Percentiles rank a stretch among this genome's conserved stretches.
Evolutionary conservation across 2,113 vertebrate species (phyloP).

Genomic region (Lucifuga dentata): DNA sequence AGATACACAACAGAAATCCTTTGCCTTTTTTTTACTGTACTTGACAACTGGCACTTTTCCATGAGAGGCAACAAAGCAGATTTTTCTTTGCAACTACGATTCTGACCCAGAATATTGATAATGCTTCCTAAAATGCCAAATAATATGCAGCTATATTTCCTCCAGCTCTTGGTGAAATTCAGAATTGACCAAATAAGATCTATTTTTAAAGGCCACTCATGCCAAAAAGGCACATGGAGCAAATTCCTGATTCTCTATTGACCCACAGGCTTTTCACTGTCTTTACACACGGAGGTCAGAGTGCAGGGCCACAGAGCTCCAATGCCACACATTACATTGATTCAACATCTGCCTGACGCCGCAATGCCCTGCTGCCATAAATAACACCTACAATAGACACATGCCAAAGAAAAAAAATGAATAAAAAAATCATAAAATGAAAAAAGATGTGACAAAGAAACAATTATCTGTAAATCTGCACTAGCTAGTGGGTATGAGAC

Average conservation of each 20-base stretch:
- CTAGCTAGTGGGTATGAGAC: no score
- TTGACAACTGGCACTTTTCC: background rate
- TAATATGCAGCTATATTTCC: background rate
- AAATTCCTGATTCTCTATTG: no score
- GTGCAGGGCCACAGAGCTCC: conserved; percentile 23
- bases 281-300: conserved; percentile 36
- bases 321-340: conserved; percentile 24
- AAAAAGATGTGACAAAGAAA: no score
- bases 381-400: no score
- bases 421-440: no score
- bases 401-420: no score
- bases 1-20: background rate
- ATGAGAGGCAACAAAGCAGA: conserved; percentile 4
- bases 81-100: background rate
- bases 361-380: no score
- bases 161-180: background rate
- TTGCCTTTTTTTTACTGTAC: conserved; percentile 1
- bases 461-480: no score
- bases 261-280: no score
- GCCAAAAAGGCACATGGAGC: no score
- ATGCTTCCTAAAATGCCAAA: background rate
- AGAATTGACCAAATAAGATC: background rate
- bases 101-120: background rate
- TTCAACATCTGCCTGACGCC: conserved; percentile 26
- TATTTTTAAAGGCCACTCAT: no score